Base-by-base conservation (phyloP, 2,113 vertebrate genomes). In the Ceyx cyanopectus region DNA sequence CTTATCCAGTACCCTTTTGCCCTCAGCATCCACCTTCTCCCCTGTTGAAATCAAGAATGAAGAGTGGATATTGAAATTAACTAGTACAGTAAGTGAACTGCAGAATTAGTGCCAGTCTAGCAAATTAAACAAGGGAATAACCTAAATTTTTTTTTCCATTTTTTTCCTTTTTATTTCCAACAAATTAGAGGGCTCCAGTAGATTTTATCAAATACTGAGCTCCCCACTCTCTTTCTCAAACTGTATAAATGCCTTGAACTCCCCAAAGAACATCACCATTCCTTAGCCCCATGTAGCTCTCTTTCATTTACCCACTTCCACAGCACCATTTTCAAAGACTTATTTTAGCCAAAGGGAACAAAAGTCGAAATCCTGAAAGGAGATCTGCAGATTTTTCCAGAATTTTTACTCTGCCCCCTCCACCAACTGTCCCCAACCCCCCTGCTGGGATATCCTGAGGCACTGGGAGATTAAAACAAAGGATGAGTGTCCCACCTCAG, bases 261-360 rank as follows among this genome's bases (percentile, higher is more conserved):
- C 96, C 95, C 95, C 54, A 95, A 96, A 96, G 95, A 95, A 94
- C 87, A 89, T 89, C 89, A 80, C 79, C 92, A 92, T 95, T 95
- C 92, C 94, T 95, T 90, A 96, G 94, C 94, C 89, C 92, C 92
- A 93, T 94, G 93, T 95, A 95, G 93, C 54, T 93, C 94, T 87
- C 96, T 97, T 96, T 96, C 96, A 97, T 97, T 96, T 96, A 95
- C 87, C 92, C 96, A 97, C 95, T 96, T 96, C 94, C 95, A 95
- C 96, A 87, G 89, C 93, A 96, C 95, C 95, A 90, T 92, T 96
- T 96, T 97, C 96, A 96, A 96, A 96, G 95, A 96, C 65, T 90
- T 95, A 86, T 94, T 94, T 92, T 89, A 97, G 94, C 93, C 93
- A 95, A 96, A 97, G 92, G 94, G 96, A 97, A 96, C 94, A 97